Evolutionary conservation across 2,888 invertebrate species (phyloP).

Genomic region (Eulithis testata): DNA sequence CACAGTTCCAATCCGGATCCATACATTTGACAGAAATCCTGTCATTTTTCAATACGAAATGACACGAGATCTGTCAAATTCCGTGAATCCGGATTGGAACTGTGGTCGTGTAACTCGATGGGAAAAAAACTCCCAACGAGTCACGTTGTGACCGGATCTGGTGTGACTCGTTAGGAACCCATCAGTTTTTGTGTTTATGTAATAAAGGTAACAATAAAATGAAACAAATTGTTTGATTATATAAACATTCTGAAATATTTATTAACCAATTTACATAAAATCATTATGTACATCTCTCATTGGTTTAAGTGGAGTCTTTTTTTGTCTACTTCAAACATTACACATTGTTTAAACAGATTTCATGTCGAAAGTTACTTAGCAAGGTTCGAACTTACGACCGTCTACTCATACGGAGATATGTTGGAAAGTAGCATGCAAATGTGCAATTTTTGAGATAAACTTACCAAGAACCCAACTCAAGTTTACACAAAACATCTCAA

Average conservation of each 20-base stretch:
- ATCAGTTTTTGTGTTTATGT: no score
- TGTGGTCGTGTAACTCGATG: no score
- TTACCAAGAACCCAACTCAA: not conserved
- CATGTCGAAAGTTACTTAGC: not conserved
- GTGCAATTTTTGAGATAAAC: conserved; percentile 8
- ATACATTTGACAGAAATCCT: no score
- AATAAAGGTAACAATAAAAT: conserved; percentile 42
- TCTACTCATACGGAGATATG: no score
- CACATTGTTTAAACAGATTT: not conserved
- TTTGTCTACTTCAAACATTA: conserved; percentile 7
- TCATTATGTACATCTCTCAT: conserved; percentile 80
- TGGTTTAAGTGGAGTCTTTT: conserved; percentile 60
- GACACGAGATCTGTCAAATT: no score
- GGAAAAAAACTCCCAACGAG: no score
- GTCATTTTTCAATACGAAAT: no score
- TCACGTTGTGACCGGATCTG: no score
- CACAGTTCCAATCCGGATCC: no score
- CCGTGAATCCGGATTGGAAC: no score
- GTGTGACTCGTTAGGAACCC: no score
- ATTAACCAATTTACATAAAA: conserved; percentile 85
- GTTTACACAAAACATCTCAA: conserved; percentile 80
- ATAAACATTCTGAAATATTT: conserved; percentile 85
- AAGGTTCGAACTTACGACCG: no score
- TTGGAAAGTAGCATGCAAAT: not conserved
- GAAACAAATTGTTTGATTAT: conserved; percentile 71